These are phyloP conservation scores for Fopius arisanus DNA, from an alignment of 1,140 invertebrate species.

Conservation along the genomic window DNA sequence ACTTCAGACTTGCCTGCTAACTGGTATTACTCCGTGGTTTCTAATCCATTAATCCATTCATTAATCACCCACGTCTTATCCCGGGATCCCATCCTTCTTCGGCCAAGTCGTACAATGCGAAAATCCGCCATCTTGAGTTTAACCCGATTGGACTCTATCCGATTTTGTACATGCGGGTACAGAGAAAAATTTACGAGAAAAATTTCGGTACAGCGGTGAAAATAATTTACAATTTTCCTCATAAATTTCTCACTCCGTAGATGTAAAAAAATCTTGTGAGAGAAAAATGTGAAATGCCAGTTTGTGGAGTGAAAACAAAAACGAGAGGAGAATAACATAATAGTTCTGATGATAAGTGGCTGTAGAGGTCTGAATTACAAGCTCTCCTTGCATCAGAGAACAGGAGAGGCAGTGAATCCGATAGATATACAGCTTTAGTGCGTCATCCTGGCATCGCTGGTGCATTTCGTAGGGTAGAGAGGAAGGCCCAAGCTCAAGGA, in stretches of 20 bases:
- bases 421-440: conserved; percentile 33
- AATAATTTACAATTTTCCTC: too few relatives aligned
- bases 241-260: too few relatives aligned
- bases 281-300: too few relatives aligned
- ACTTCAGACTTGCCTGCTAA: conserved; percentile 44
- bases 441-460: conserved; percentile 31
- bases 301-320: too few relatives aligned
- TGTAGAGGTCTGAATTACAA: not conserved
- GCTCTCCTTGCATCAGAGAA: not conserved
- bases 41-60: conserved; percentile 57
- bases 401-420: conserved; percentile 12
- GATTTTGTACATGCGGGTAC: not conserved
- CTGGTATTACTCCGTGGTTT: conserved; percentile 54
- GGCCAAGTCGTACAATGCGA: not conserved
- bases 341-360: too few relatives aligned
- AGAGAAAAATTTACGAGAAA: not conserved
- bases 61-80: conserved; percentile 46
- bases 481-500: conserved; percentile 33
- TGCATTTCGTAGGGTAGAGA: conserved; percentile 8
- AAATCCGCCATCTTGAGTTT: not conserved
- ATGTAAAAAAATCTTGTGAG: too few relatives aligned
- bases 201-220: too few relatives aligned
- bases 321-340: too few relatives aligned
- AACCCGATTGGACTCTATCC: not conserved
- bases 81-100: conserved; percentile 3